phyloP scores from a whole-genome alignment of 2,797 vertebrate genomes.

The Cryptoblepharus egeriae region DNA sequence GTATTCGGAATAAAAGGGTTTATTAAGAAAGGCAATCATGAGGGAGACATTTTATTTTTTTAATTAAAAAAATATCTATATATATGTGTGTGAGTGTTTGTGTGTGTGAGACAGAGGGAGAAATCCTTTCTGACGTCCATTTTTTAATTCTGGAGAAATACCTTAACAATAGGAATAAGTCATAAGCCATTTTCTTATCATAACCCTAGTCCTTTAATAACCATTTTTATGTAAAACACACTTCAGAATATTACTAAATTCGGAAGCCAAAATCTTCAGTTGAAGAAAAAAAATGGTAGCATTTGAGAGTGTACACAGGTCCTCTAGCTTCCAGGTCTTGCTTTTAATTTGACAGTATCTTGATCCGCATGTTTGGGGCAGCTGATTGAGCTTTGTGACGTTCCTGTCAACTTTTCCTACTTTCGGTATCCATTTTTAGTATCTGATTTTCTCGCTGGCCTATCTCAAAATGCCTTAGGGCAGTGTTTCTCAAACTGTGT shows the following conservation, averaged over 20 bases:
- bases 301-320: background rate
- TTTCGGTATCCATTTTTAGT: background rate
- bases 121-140: background rate
- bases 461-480: slow-evolving; percentile 4
- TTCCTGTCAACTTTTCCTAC: slow-evolving; percentile 9
- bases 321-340: background rate
- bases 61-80: slow-evolving; percentile 16
- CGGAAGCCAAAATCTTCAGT: background rate
- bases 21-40: slow-evolving; percentile 43
- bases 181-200: slow-evolving; percentile 43
- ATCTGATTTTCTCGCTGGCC: slow-evolving; percentile 37
- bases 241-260: background rate
- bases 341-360: background rate
- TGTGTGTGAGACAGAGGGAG: background rate
- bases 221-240: slow-evolving; percentile 3
- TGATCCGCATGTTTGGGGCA: background rate
- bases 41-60: slow-evolving; percentile 70
- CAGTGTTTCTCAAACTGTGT: background rate
- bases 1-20: slow-evolving; percentile 53
- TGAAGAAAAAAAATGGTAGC: background rate
- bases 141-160: slow-evolving; percentile 31
- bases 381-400: slow-evolving; percentile 30
- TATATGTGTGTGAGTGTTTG: background rate
- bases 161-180: slow-evolving; percentile 40
- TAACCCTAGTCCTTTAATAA: slow-evolving; percentile 22